Conservation (phyloP, 2,113 vertebrate genomes). For the Plestiodon gilberti region DNA sequence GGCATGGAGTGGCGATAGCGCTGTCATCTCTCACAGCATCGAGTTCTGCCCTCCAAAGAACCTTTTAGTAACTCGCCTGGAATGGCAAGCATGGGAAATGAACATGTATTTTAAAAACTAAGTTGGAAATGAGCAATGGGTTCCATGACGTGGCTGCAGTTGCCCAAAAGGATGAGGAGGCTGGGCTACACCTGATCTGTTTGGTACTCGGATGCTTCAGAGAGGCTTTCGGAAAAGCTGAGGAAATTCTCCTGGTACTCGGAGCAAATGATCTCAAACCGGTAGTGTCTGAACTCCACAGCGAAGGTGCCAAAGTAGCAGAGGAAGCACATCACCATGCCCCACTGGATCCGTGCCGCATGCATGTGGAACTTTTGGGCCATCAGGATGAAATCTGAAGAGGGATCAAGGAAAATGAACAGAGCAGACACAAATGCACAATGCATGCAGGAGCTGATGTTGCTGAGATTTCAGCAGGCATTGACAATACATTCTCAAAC, state of each 20-base stretch:
- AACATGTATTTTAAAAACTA: slow-evolving; percentile 26
- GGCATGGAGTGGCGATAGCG: background rate
- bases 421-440: background rate
- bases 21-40: background rate
- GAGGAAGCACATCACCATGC: slow-evolving; percentile 89
- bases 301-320: slow-evolving; percentile 86
- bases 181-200: slow-evolving; percentile 80
- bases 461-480: background rate
- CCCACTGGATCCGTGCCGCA: slow-evolving; percentile 88
- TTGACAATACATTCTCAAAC: no score
- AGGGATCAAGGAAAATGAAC: slow-evolving; percentile 75
- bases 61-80: slow-evolving; percentile 35
- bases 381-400: slow-evolving; percentile 84
- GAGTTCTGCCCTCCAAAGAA: background rate
- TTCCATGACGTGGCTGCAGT: slow-evolving; percentile 50
- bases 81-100: slow-evolving; percentile 49
- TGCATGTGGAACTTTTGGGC: slow-evolving; percentile 79
- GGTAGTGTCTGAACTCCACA: slow-evolving; percentile 90
- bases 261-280: slow-evolving; percentile 81
- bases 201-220: slow-evolving; percentile 80
- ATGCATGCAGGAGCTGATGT: background rate
- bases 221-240: slow-evolving; percentile 78
- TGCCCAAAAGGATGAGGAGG: background rate
- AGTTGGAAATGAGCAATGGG: slow-evolving; percentile 39
- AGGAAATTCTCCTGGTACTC: slow-evolving; percentile 80